A percentile compares a stretch with the other conserved stretches of the same genome.
Evolutionary conservation across 2,113 vertebrate genomes (phyloP).

Genomic region (Calypte anna): DNA sequence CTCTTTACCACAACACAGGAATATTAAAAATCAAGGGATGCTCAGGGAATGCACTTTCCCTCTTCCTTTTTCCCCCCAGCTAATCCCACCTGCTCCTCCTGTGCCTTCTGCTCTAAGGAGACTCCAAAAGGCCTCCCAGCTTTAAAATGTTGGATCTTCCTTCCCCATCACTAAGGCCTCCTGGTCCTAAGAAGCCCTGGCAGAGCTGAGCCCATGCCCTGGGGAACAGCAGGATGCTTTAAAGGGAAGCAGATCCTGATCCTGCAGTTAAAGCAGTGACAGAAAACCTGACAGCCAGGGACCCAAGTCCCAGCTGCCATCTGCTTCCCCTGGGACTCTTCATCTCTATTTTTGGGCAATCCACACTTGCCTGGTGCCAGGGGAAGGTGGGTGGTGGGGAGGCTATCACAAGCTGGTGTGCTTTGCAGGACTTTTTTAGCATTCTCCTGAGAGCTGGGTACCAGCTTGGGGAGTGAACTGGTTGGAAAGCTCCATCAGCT

Average conservation of each 20-base stretch:
- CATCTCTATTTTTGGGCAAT: slow-evolving; percentile 11
- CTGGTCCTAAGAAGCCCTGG: background rate
- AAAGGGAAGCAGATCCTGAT: background rate
- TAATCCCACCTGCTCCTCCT: background rate
- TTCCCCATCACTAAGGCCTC: background rate
- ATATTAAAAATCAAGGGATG: background rate
- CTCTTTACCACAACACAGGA: background rate
- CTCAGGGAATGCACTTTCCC: background rate
- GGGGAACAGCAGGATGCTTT: background rate
- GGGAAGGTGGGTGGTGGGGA: slow-evolving; percentile 37
- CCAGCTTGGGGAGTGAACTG: background rate
- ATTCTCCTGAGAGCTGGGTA: background rate
- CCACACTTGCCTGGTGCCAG: background rate
- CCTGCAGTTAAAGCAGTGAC: background rate
- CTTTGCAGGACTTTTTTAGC: background rate
- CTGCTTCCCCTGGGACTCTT: background rate
- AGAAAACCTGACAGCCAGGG: background rate
- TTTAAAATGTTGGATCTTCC: background rate
- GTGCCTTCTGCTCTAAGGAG: background rate
- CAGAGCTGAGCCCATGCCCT: background rate
- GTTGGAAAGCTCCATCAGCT: fast-evolving
- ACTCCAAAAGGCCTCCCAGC: background rate
- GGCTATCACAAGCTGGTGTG: slow-evolving; percentile 33
- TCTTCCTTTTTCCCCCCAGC: background rate
- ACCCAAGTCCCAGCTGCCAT: background rate